Evolutionary conservation across 2,888 invertebrate species (phyloP), one percentile per base, ranked within the genome.

Genomic region (Agapostemon virescens): DNA sequence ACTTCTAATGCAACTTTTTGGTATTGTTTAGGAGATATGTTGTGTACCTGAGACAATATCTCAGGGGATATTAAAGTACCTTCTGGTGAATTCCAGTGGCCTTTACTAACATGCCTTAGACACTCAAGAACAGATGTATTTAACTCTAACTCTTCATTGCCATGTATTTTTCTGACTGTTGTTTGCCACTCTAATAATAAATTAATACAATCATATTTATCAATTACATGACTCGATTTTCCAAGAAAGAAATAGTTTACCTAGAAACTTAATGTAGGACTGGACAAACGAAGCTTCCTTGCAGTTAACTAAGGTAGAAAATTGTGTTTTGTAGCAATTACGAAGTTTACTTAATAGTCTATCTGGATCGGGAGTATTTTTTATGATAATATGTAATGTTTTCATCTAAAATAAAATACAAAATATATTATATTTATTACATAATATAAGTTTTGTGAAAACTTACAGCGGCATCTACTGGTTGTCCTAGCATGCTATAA

Each of bases 1-100:
- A 95, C 95, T 82, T 95, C 95, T 0, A 96, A 88, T 0, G 95
- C 95, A 0, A 95, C 95, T 95, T 96, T 96, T 85, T 96, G 96
- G 87, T 95, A 96, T 82, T 96, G 96, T 1, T 95, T 93, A 0
- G 95, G 93, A 7, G 92, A 93, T 69, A 93, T 90, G 55, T 92
- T 91, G 88, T 95, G 95, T 72, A 94, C 91, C 79, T 94, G 94
- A 75, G 93, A 93, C 0, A 95, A 89, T 0, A 93, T 93, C 68
- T 93, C 90, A 0, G 95, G 95, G 0, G 95, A 94, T 90, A 93
- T 93, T 78, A 93, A 92, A 63, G 93, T 93, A 49, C 94, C 94
- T 7, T 94, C 94, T 0, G 94, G 93, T 61, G 94, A 93, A 79
- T 93, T 91, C 94, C 95, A 95, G 83, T 94, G 93, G 61, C 94